phyloP scores from a whole-genome alignment of 2,113 vertebrate species.

The Ammodytes marinus region DNA sequence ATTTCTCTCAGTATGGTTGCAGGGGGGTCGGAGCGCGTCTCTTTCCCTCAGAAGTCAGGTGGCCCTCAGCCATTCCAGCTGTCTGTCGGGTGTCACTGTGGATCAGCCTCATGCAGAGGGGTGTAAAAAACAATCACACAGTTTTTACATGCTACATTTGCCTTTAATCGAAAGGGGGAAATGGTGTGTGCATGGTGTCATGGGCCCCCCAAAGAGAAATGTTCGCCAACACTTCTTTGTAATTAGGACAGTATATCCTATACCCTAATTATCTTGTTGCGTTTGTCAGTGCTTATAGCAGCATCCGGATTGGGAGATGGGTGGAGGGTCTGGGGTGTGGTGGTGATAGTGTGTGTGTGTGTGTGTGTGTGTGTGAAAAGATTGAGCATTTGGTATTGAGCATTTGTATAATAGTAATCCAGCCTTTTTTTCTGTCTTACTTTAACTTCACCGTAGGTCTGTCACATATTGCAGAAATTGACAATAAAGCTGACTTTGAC shows the following conservation, averaged over 20 bases:
- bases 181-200: conserved; percentile 23
- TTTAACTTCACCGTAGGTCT: too few species aligned
- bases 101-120: conserved; percentile 72
- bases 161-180: conserved; percentile 72
- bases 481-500: too few species aligned
- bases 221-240: conserved; percentile 71
- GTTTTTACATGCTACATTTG: conserved; percentile 81
- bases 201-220: conserved; percentile 62
- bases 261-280: conserved; percentile 81
- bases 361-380: too few species aligned
- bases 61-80: conserved; percentile 82
- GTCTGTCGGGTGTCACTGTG: conserved; percentile 81
- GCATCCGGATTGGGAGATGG: conserved; percentile 47
- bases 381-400: too few species aligned
- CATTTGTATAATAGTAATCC: too few species aligned
- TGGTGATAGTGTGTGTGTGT: conserved; percentile 15
- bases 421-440: too few species aligned
- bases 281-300: conserved; percentile 63
- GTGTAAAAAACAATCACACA: conserved; percentile 68
- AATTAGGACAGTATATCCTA: conserved; percentile 77
- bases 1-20: conserved; percentile 66
- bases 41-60: conserved; percentile 72
- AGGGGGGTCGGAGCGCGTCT: conserved; percentile 57
- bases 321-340: conserved; percentile 35
- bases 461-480: too few species aligned